A percentile compares a stretch with the other conserved stretches of the same genome.
These are phyloP conservation scores for Pachypsylla venusta DNA, from an alignment of 1,140 invertebrate genomes.

Conservation along the genomic window DNA sequence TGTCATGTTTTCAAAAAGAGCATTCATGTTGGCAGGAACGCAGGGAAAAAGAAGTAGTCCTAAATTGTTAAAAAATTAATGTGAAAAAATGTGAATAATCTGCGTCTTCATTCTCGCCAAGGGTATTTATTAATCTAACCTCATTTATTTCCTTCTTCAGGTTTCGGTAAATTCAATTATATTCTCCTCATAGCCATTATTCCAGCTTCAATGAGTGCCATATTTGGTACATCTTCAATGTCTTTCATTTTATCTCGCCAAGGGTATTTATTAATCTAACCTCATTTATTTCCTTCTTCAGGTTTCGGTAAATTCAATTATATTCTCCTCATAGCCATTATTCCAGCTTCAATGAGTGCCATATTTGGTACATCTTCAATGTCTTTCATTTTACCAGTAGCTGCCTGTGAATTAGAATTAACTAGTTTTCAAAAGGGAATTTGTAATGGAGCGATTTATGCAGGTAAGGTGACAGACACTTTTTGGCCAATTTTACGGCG, in stretches of 20 bases:
- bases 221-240: constrained; percentile 46
- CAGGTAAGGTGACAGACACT: constrained; percentile 33
- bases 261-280: too few relatives aligned
- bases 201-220: constrained; percentile 43
- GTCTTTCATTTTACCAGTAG: constrained; percentile 50
- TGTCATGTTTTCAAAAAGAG: too few relatives aligned
- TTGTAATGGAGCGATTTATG: constrained; percentile 46
- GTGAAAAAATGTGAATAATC: too few relatives aligned
- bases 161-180: constrained; percentile 49
- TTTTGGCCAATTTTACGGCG: neutral
- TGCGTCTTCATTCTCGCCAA: too few relatives aligned
- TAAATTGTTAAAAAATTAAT: too few relatives aligned
- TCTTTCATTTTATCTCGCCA: constrained; percentile 55
- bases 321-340: constrained; percentile 39
- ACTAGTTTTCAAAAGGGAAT: constrained; percentile 47
- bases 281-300: constrained; percentile 6
- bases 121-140: too few relatives aligned
- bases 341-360: constrained; percentile 45
- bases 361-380: constrained; percentile 47
- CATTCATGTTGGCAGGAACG: too few relatives aligned
- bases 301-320: constrained; percentile 51
- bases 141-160: constrained; percentile 23
- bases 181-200: constrained; percentile 42
- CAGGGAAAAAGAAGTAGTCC: too few relatives aligned
- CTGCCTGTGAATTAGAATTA: constrained; percentile 51